These are phyloP conservation scores for Ictalurus punctatus DNA, from an alignment of 2,113 vertebrate genomes.

Conservation along the genomic window DNA sequence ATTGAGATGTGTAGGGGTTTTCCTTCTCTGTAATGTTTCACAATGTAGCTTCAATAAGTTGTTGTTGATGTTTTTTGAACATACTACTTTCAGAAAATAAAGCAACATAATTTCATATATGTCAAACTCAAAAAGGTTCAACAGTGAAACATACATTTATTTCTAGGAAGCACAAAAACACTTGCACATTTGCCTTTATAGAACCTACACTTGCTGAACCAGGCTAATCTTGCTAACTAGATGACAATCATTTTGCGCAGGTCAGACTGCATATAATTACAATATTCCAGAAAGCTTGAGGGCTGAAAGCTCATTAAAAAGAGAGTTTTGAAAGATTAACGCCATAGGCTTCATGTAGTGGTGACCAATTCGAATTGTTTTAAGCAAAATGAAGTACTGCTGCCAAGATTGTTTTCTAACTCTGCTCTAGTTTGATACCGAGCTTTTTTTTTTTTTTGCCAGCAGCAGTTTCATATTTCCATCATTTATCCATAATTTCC, in stretches of 20 bases:
- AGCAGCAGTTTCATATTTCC: background rate
- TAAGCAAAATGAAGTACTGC: constrained; percentile 32
- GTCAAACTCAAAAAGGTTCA: constrained; percentile 39
- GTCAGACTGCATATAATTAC: constrained; percentile 32
- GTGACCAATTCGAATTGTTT: background rate
- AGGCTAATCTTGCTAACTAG: constrained; percentile 14
- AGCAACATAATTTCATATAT: constrained; percentile 34
- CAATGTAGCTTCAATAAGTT: constrained; percentile 48
- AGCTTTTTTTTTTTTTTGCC: background rate
- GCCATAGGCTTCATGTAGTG: background rate
- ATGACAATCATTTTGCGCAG: background rate
- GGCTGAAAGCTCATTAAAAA: constrained; percentile 40
- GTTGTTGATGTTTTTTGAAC: constrained; percentile 9
- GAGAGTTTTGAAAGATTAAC: background rate
- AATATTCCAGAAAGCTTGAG: constrained; percentile 21
- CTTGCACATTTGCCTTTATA: constrained; percentile 25
- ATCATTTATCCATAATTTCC: background rate
- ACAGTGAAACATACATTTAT: constrained; percentile 40
- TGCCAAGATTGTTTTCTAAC: background rate
- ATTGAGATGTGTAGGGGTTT: constrained; percentile 90
- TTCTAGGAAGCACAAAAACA: constrained; percentile 11
- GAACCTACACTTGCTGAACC: constrained; percentile 25
- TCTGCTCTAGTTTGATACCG: background rate
- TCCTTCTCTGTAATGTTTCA: constrained; percentile 57
- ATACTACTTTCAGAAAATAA: constrained; percentile 50